These are phyloP conservation scores for Nipponia nippon DNA, from an alignment of 2,113 vertebrate genomes.

Conservation along the genomic window DNA sequence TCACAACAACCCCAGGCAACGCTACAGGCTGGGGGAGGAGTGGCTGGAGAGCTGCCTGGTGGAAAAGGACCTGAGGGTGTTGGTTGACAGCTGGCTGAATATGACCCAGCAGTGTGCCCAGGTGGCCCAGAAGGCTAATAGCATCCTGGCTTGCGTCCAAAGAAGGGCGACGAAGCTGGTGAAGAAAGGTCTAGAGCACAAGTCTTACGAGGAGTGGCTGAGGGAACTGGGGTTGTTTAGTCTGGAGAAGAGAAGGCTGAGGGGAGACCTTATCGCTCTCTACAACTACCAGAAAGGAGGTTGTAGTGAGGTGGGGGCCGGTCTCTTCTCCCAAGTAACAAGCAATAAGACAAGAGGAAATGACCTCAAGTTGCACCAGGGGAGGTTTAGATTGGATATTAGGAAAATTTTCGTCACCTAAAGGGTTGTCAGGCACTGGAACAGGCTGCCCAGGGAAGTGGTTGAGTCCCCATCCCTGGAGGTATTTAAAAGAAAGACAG, in stretches of 20 bases:
- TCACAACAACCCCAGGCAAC: no score
- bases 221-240: no score
- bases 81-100: no score
- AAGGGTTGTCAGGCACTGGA: background rate
- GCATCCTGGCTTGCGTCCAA: no score
- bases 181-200: background rate
- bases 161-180: background rate
- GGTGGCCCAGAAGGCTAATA: no score
- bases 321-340: no score
- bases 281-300: no score
- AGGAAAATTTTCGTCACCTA: background rate
- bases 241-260: no score
- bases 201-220: background rate
- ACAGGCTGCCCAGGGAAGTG: background rate
- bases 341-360: no score
- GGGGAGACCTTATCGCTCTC: no score
- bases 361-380: background rate
- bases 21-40: background rate
- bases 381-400: background rate
- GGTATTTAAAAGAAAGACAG: background rate
- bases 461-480: background rate
- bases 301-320: no score
- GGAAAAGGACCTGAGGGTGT: background rate
- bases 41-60: background rate
- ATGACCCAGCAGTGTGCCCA: no score